Conservation (phyloP, 2,113 vertebrate genomes). For the Verasper variegatus region DNA sequence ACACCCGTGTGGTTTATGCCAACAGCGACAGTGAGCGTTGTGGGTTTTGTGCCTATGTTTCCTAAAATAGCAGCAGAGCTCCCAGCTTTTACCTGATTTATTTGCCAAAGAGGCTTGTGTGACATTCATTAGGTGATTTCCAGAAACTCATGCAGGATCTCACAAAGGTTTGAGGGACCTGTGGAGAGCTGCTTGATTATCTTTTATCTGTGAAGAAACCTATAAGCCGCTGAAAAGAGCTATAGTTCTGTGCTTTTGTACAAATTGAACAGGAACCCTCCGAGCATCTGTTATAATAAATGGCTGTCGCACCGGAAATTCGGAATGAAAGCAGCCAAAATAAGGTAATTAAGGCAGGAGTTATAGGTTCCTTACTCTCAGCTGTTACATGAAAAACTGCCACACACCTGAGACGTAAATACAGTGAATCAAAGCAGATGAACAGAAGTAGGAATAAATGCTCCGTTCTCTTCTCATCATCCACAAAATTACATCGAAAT, state of each 20-base stretch:
- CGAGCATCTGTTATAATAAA: slow-evolving; percentile 22
- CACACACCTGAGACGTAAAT: not conserved
- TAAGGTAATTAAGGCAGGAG: slow-evolving; percentile 28
- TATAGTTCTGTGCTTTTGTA: slow-evolving; percentile 5
- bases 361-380: slow-evolving; percentile 15
- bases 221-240: slow-evolving; percentile 29
- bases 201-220: slow-evolving; percentile 38
- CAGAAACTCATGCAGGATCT: slow-evolving; percentile 9
- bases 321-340: slow-evolving; percentile 36
- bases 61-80: not conserved
- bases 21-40: not conserved
- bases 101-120: slow-evolving; percentile 47
- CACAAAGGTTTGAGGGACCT: slow-evolving; percentile 9
- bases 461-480: not conserved
- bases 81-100: not conserved
- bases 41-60: slow-evolving; percentile 26
- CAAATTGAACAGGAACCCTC: slow-evolving; percentile 12
- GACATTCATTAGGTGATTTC: slow-evolving; percentile 57
- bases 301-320: not conserved
- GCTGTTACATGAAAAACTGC: not conserved
- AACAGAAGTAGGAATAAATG: slow-evolving; percentile 7
- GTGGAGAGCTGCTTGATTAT: slow-evolving; percentile 18
- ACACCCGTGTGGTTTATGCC: slow-evolving; percentile 32
- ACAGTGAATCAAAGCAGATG: slow-evolving; percentile 11
- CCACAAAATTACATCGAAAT: slow-evolving; percentile 12